Evolutionary conservation across 2,797 vertebrate genomes (phyloP).

Genomic region (Pseudochirops cupreus): DNA sequence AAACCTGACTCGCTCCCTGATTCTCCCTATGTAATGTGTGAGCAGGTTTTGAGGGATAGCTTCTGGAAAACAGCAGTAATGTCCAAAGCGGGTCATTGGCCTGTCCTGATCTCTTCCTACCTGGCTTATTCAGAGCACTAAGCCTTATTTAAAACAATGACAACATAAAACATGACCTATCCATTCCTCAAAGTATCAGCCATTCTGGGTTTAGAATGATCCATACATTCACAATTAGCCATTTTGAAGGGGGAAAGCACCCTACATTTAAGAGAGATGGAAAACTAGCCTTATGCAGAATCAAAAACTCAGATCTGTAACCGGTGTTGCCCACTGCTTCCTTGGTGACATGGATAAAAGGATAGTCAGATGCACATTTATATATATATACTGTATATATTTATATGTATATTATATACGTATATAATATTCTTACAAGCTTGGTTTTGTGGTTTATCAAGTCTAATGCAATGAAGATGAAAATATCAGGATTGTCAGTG

Average conservation of each 20-base stretch:
- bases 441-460: slow-evolving; percentile 84
- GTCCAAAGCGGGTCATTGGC: slow-evolving; percentile 17
- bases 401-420: slow-evolving; percentile 83
- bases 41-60: slow-evolving; percentile 30
- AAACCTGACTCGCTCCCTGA: slow-evolving; percentile 10
- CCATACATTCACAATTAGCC: slow-evolving; percentile 49
- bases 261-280: slow-evolving; percentile 57
- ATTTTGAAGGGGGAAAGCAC: slow-evolving; percentile 66
- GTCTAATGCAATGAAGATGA: slow-evolving; percentile 82
- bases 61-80: neutral
- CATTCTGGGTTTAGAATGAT: slow-evolving; percentile 56
- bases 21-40: slow-evolving; percentile 39
- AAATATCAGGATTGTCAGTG: slow-evolving; percentile 69
- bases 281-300: slow-evolving; percentile 71
- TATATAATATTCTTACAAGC: slow-evolving; percentile 87
- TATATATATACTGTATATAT: slow-evolving; percentile 89
- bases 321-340: slow-evolving; percentile 48
- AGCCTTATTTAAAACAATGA: slow-evolving; percentile 15
- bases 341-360: slow-evolving; percentile 89
- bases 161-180: neutral
- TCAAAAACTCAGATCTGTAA: slow-evolving; percentile 77
- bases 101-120: slow-evolving; percentile 17
- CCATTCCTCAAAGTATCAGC: neutral
- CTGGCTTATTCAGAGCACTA: slow-evolving; percentile 38
- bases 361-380: slow-evolving; percentile 85